Evolutionary conservation across 2,797 vertebrate genomes (phyloP).

Genomic region (Zalophus californianus): DNA sequence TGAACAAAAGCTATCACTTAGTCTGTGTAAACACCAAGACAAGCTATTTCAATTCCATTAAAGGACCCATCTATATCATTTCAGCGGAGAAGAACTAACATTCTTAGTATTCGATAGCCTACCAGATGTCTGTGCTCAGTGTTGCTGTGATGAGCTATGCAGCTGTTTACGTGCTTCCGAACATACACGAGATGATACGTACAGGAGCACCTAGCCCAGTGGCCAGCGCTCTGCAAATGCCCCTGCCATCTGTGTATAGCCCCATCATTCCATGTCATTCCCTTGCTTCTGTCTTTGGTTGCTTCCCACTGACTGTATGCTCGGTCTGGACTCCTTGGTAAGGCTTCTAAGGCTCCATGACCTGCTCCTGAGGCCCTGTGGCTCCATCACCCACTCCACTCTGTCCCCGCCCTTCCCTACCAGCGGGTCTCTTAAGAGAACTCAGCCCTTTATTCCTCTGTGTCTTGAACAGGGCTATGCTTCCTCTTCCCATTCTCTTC

Average conservation of each 20-base stretch:
- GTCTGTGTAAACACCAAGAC: not conserved
- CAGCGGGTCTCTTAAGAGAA: not conserved
- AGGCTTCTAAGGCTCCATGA: not conserved
- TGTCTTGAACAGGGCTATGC: not conserved
- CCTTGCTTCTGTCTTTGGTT: not conserved
- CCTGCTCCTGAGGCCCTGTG: not conserved
- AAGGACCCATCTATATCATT: not conserved
- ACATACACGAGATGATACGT: fast-evolving
- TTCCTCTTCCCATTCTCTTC: not conserved
- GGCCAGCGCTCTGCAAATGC: not conserved
- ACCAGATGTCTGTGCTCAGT: not conserved
- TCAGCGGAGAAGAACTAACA: not conserved
- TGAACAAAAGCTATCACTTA: not conserved
- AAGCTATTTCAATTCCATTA: not conserved
- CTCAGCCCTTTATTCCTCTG: not conserved
- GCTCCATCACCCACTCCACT: not conserved
- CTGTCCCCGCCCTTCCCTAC: not conserved
- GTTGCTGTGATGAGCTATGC: not conserved
- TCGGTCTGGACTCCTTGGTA: not conserved
- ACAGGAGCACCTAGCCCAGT: not conserved
- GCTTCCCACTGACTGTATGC: not conserved
- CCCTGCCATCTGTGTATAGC: not conserved
- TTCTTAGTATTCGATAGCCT: not conserved
- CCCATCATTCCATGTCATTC: not conserved
- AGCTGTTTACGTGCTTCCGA: not conserved